Evolutionary conservation across 2,797 vertebrate species (phyloP).

Genomic region (Clarias pachynema): DNA sequence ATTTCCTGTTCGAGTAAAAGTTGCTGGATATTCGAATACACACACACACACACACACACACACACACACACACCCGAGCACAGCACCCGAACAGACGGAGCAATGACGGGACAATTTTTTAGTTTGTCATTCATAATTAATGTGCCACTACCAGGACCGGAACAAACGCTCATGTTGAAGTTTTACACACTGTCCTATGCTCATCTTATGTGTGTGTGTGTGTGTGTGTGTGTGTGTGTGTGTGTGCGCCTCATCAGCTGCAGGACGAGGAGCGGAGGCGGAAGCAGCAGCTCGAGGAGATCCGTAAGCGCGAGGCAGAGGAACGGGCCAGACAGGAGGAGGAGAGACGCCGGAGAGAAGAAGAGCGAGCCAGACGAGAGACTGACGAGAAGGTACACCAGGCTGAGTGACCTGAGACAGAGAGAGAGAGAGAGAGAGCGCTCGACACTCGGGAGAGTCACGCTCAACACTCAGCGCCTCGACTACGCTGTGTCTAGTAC

Average conservation of each 20-base stretch:
- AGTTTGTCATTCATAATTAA: not conserved
- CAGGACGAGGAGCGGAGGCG: slow-evolving; percentile 96
- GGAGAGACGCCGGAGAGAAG: slow-evolving; percentile 88
- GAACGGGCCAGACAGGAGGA: slow-evolving; percentile 90
- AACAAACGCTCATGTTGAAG: no score
- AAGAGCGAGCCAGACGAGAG: slow-evolving; percentile 85
- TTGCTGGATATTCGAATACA: slow-evolving; percentile 4
- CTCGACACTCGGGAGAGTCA: not conserved
- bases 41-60: not conserved
- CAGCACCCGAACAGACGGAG: not conserved
- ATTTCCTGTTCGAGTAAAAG: not conserved
- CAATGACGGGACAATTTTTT: not conserved
- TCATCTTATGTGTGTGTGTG: not conserved
- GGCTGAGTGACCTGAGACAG: slow-evolving; percentile 18
- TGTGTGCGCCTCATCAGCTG: slow-evolving; percentile 73
- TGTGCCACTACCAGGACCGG: slow-evolving; percentile 14
- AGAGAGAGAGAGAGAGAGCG: not conserved
- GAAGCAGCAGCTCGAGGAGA: slow-evolving; percentile 95
- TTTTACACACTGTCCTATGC: not conserved
- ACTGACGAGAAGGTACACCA: slow-evolving; percentile 91
- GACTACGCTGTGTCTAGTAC: not conserved
- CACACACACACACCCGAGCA: not conserved
- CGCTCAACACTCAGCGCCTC: not conserved
- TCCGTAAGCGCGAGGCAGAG: slow-evolving; percentile 90
- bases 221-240: not conserved